A percentile compares a stretch with the other conserved stretches of the same genome.
These are phyloP conservation scores for Stegostoma tigrinum DNA, from an alignment of 2,113 vertebrate genomes.

Conservation along the genomic window DNA sequence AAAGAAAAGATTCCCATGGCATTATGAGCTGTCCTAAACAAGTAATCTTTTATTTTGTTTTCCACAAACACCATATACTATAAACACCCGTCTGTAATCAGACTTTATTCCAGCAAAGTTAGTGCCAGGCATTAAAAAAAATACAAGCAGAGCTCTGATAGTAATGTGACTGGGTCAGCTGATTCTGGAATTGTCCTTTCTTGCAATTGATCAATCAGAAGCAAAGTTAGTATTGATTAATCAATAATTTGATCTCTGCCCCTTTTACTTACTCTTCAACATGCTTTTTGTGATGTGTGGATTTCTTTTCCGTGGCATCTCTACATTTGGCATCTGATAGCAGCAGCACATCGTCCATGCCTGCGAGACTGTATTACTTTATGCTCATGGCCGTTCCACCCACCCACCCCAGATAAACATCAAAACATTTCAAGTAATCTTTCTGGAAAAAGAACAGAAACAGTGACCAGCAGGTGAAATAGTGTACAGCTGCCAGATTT, in stretches of 20 bases:
- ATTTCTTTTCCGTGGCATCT: background rate
- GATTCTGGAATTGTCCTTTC: background rate
- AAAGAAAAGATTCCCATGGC: no score
- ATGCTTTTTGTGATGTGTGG: background rate
- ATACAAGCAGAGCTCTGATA: background rate
- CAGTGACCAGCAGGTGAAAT: background rate
- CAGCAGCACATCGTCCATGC: background rate
- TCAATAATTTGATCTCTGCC: constrained; percentile 32
- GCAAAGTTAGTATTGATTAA: constrained; percentile 19
- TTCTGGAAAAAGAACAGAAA: background rate
- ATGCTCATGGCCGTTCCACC: background rate
- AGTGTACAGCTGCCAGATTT: no score
- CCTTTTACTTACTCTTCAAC: constrained; percentile 15
- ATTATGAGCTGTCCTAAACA: background rate
- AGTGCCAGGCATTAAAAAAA: background rate
- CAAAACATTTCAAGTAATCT: background rate
- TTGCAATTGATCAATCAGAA: background rate
- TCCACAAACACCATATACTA: background rate
- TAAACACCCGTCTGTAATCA: background rate
- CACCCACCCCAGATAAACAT: background rate
- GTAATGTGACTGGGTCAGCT: background rate
- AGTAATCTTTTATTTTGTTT: no score
- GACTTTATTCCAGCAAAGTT: background rate
- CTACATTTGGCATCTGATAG: background rate
- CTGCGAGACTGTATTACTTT: background rate